Evolutionary conservation across 1,140 invertebrate species (phyloP).

Genomic region (Littorina saxatilis): DNA sequence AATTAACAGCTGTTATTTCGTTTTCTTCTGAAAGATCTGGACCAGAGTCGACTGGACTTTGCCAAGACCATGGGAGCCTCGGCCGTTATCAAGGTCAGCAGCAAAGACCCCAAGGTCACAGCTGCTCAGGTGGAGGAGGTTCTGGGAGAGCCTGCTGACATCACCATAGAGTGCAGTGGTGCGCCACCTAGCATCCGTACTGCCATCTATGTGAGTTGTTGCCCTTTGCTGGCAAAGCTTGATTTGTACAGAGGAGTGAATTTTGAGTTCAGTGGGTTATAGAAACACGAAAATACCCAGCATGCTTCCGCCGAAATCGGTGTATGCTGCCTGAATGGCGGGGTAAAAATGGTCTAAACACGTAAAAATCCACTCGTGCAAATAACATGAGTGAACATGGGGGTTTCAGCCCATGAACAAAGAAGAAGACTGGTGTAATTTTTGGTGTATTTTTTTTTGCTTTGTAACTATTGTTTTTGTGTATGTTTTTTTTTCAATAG

Average conservation of each 20-base stretch:
- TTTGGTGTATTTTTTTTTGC: background rate
- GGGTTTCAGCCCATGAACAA: too few relatives aligned
- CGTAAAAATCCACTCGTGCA: too few relatives aligned
- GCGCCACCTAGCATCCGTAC: slow-evolving; percentile 86
- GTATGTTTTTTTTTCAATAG: slow-evolving; percentile 32
- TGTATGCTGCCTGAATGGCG: too few relatives aligned
- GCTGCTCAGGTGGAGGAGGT: slow-evolving; percentile 81
- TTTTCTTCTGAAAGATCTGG: slow-evolving; percentile 80
- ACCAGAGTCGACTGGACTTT: slow-evolving; percentile 84
- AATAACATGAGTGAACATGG: too few relatives aligned
- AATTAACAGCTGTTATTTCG: too few relatives aligned
- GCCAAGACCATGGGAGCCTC: slow-evolving; percentile 92
- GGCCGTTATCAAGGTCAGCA: slow-evolving; percentile 78
- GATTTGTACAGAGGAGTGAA: background rate
- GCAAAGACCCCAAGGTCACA: slow-evolving; percentile 77
- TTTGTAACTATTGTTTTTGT: slow-evolving; percentile 42
- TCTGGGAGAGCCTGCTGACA: slow-evolving; percentile 84
- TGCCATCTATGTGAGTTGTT: slow-evolving; percentile 85
- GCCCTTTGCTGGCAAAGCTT: too few relatives aligned
- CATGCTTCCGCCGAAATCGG: too few relatives aligned
- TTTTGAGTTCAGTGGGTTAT: background rate
- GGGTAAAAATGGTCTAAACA: too few relatives aligned
- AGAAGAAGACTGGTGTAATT: background rate
- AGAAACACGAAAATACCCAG: too few relatives aligned
- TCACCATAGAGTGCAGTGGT: slow-evolving; percentile 92